Evolutionary conservation across 2,888 invertebrate genomes (phyloP).

Genomic region (Neoitamus cyanurus): DNA sequence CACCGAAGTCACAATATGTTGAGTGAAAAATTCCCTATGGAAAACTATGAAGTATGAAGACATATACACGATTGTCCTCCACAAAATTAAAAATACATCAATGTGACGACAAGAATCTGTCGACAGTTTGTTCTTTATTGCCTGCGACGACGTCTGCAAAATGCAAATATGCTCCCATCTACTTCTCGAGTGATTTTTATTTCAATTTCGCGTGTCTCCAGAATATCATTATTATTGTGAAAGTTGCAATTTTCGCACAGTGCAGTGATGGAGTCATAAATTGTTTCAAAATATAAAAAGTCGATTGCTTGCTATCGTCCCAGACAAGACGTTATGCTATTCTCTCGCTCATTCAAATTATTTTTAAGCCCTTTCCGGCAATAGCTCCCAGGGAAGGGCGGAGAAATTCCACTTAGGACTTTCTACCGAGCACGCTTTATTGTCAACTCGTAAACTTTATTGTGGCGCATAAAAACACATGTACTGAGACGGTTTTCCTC

Average conservation of each 20-base stretch:
- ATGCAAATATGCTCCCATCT: not conserved
- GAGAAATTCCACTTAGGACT: not conserved
- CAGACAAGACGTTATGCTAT: not conserved
- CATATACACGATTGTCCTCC: too few species aligned
- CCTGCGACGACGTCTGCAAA: not conserved
- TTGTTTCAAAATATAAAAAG: not conserved
- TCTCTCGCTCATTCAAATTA: not conserved
- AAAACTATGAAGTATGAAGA: too few species aligned
- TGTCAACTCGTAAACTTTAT: not conserved
- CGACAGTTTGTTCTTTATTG: not conserved
- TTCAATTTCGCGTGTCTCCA: not conserved
- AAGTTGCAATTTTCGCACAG: not conserved
- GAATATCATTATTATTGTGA: not conserved
- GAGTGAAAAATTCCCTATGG: too few species aligned
- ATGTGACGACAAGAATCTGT: not conserved
- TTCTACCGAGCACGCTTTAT: not conserved
- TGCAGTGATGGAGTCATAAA: not conserved
- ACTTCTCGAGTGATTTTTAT: not conserved
- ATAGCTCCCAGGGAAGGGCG: not conserved
- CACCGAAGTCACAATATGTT: too few species aligned
- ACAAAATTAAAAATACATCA: too few species aligned
- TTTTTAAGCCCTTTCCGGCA: not conserved
- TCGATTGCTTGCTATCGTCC: not conserved
- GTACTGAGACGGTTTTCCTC: not conserved
- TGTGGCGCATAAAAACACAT: slow-evolving; percentile 1